Conservation (phyloP, 2,888 invertebrate species). For the Synanthedon formicaeformis region DNA sequence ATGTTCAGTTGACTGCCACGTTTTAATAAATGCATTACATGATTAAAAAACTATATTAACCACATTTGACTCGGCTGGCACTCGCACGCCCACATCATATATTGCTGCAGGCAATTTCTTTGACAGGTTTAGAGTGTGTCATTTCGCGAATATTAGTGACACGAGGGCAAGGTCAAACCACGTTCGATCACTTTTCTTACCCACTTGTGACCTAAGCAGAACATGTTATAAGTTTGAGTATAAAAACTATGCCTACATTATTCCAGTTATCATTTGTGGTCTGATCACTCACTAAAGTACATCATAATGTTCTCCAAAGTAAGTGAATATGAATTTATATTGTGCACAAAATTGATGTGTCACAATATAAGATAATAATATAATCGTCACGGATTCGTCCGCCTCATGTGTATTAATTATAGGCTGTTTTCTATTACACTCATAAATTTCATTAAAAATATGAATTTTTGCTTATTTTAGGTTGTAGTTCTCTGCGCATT, state of each 20-base stretch:
- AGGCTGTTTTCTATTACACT: no score
- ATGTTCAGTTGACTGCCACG: no score
- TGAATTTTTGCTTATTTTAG: not conserved
- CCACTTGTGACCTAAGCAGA: conserved; percentile 18
- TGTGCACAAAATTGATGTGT: no score
- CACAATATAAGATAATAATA: no score
- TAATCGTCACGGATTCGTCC: no score
- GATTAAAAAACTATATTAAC: no score
- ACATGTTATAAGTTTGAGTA: conserved; percentile 19
- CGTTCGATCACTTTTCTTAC: conserved; percentile 26
- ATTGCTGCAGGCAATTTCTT: not conserved
- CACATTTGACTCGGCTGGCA: no score
- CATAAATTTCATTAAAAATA: no score
- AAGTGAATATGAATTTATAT: conserved; percentile 10
- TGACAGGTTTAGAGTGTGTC: conserved; percentile 8
- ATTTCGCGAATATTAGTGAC: conserved; percentile 13
- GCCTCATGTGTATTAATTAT: no score
- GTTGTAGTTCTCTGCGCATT: conserved; percentile 3
- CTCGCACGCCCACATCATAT: not conserved
- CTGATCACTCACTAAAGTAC: conserved; percentile 12
- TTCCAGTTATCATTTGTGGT: conserved; percentile 23
- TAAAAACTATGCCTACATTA: conserved; percentile 19
- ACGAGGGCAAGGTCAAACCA: conserved; percentile 15
- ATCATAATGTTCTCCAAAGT: conserved; percentile 37
- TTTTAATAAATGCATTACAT: no score